Evolutionary conservation across 2,113 vertebrate genomes (phyloP), one percentile per base, ranked within the genome.

Genomic region (Hydropotes inermis): DNA sequence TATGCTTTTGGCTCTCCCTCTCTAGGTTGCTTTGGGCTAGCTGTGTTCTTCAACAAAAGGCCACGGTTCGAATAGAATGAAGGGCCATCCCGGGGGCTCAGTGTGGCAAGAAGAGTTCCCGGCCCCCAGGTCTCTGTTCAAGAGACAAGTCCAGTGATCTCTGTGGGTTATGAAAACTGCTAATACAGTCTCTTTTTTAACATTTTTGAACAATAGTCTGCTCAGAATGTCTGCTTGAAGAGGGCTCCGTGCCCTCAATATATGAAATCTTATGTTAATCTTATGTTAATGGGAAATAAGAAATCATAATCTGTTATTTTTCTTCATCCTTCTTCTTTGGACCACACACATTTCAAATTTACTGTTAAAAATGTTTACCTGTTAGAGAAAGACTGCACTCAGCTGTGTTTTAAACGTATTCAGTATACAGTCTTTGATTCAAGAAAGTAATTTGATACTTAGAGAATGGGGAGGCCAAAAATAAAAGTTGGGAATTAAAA

Each of bases 311-410:
- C 11, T 33, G 17, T 84, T 93, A 5, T 87, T 85, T 90, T 86
- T 61, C 33, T 87, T 96, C 54, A 50, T 57, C 4, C 6, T 94
- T 14, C 89, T 82, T 39, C 52, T 45, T 84, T 61, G 15, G 30
- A 58, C 4, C 14, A 84, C 27, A 61, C 36, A 43, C 3, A 33
- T 78, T 70, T 94, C 33, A 97, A 85, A 74, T 91, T 88, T 45
- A 90, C 30, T 87, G 52, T 61, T 93, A 52, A 94, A 74, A 82
- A 84, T 45, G 82, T 21, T 88, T 54, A 61, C 52, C 13, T 43
- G 39, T 76, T 82, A 74, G 19, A 88, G 7, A 83, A 67, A 60
- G 13, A 55, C 3, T 33, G 6, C 90, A 70, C 27, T 85, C 74
- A 4, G 50, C 8, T 78, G 8, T 79, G 9, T 50, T 95, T 95